These are phyloP conservation scores for Brienomyrus longianalis DNA, from an alignment of 2,113 vertebrate species.

Conservation along the genomic window DNA sequence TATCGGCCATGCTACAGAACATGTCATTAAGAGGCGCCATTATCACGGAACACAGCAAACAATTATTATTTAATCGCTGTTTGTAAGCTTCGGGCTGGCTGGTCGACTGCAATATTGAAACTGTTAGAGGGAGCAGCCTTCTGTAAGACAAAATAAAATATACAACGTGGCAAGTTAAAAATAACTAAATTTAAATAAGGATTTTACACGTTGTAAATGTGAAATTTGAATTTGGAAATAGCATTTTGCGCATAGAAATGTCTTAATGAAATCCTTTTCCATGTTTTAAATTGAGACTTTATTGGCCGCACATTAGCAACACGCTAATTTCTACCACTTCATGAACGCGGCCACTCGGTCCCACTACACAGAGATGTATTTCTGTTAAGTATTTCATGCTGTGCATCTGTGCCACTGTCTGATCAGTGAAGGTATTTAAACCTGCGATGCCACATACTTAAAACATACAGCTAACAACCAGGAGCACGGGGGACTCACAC, in stretches of 20 bases:
- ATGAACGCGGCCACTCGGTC: neutral
- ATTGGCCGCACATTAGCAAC: neutral
- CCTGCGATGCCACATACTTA: too few species aligned
- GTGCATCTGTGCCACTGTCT: neutral
- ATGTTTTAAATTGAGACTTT: neutral
- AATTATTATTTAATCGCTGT: slow-evolving; percentile 50
- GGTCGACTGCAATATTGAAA: slow-evolving; percentile 3
- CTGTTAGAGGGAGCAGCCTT: neutral
- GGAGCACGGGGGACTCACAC: neutral
- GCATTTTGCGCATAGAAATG: neutral
- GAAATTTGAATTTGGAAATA: neutral
- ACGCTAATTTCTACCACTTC: neutral
- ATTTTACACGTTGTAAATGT: neutral
- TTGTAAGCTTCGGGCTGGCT: slow-evolving; percentile 25
- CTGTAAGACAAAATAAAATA: neutral
- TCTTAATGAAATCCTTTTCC: neutral
- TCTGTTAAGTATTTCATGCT: neutral
- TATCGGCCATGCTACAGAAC: slow-evolving; percentile 61
- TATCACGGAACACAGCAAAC: slow-evolving; percentile 52
- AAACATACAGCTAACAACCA: neutral
- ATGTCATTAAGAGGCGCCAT: slow-evolving; percentile 60
- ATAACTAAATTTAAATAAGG: neutral
- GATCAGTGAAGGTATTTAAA: neutral
- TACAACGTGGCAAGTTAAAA: neutral
- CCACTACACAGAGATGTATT: neutral